Evolutionary conservation across 2,797 vertebrate species (phyloP).

Genomic region (Psittacula derbiana): DNA sequence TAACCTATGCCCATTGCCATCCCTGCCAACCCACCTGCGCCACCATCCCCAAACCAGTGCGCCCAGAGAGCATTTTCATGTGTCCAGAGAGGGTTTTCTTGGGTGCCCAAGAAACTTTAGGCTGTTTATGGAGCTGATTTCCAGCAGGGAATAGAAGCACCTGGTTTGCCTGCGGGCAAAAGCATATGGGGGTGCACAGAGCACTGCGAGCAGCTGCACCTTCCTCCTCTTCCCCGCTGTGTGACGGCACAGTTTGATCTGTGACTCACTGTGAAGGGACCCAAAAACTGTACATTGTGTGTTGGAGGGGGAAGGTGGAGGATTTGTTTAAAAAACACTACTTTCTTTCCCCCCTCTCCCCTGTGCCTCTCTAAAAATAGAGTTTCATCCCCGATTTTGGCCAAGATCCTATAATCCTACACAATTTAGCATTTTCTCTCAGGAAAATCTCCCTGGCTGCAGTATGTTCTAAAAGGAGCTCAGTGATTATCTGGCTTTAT

Average conservation of each 20-base stretch:
- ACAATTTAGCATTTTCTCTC: slow-evolving; percentile 66
- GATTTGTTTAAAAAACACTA: slow-evolving; percentile 20
- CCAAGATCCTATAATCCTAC: slow-evolving; percentile 66
- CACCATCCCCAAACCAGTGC: accelerated
- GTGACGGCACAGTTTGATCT: background rate
- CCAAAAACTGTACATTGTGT: background rate
- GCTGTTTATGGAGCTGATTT: background rate
- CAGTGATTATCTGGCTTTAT: slow-evolving; percentile 57
- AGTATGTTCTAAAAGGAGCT: slow-evolving; percentile 65
- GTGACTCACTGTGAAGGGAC: background rate
- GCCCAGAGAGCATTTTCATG: too few relatives aligned
- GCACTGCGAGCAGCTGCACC: slow-evolving; percentile 11
- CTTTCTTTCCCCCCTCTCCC: background rate
- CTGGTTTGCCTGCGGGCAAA: background rate
- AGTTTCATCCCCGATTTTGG: slow-evolving; percentile 68
- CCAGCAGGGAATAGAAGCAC: background rate
- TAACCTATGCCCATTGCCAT: background rate
- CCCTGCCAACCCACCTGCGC: background rate
- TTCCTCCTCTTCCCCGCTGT: background rate
- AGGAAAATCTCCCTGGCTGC: slow-evolving; percentile 67
- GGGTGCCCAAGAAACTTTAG: background rate
- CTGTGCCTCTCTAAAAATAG: slow-evolving; percentile 71
- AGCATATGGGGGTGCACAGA: background rate
- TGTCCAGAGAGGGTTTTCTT: background rate
- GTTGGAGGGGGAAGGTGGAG: background rate